Conservation (phyloP, 1,140 invertebrate genomes). For the Caligus rogercresseyi region DNA sequence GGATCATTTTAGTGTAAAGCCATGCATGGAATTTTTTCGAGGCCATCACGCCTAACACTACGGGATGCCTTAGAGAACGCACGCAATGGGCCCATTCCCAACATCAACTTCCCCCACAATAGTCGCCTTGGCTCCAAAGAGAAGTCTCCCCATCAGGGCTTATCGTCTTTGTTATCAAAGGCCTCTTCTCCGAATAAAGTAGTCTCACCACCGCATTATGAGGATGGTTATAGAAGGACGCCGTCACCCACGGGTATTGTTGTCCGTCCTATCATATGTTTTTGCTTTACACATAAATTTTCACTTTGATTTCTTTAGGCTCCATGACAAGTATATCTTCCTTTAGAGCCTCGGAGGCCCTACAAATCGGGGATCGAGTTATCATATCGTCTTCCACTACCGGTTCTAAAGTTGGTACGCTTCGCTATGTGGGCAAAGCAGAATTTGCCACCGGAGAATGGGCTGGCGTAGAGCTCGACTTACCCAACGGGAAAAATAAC, state of each 20-base stretch:
- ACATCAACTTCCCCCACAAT: neutral
- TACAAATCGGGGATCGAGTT: slow-evolving; percentile 54
- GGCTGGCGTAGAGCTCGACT: slow-evolving; percentile 87
- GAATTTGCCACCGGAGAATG: slow-evolving; percentile 79
- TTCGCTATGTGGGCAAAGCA: slow-evolving; percentile 63
- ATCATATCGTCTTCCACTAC: slow-evolving; percentile 62
- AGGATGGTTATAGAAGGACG: neutral
- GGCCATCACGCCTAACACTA: neutral
- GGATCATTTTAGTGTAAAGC: slow-evolving; percentile 9
- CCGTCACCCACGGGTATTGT: slow-evolving; percentile 13
- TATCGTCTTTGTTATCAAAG: neutral
- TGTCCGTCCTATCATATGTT: too few species aligned
- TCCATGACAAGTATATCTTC: slow-evolving; percentile 1
- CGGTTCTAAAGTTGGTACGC: slow-evolving; percentile 67
- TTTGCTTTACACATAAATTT: too few species aligned
- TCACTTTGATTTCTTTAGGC: neutral
- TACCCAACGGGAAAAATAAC: slow-evolving; percentile 84
- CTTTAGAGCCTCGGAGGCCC: neutral
- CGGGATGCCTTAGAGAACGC: neutral
- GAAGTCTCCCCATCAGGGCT: neutral
- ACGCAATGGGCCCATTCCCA: neutral
- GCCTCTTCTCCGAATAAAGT: neutral
- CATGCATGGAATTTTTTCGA: slow-evolving; percentile 12
- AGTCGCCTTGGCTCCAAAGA: neutral
- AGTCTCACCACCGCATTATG: neutral